Conservation (phyloP, 2,797 vertebrate species). For the Myotis planiceps region DNA sequence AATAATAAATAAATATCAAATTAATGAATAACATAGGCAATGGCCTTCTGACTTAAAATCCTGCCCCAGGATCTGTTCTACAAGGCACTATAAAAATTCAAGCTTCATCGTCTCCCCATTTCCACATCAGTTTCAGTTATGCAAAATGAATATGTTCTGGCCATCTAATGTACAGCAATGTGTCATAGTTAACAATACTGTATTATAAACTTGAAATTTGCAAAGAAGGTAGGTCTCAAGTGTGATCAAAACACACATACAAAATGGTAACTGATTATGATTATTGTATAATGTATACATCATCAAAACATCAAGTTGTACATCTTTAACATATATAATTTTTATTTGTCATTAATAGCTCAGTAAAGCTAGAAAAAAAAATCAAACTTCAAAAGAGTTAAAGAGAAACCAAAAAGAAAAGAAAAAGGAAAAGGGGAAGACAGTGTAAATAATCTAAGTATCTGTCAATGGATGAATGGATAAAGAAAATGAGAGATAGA, state of each 20-base stretch:
- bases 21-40: not conserved
- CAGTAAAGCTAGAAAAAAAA: not conserved
- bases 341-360: not conserved
- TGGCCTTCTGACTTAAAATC: not conserved
- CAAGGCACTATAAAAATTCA: not conserved
- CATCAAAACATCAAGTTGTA: not conserved
- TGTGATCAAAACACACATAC: not conserved
- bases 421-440: not conserved
- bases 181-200: not conserved
- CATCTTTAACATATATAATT: not conserved
- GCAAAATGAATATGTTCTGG: not conserved
- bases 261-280: not conserved
- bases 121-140: not conserved
- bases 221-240: not conserved
- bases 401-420: not conserved
- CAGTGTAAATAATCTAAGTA: not conserved
- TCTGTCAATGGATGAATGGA: not conserved
- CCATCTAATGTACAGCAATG: not conserved
- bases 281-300: not conserved
- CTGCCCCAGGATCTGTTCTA: not conserved
- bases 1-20: constrained; percentile 7
- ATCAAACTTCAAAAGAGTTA: not conserved
- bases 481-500: not conserved
- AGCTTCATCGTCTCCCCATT: not conserved
- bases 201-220: not conserved